Percentiles rank a stretch among this genome's conserved stretches.
These are phyloP conservation scores for Xanthorhoe spadicearia DNA, from an alignment of 2,888 invertebrate genomes.

Conservation along the genomic window DNA sequence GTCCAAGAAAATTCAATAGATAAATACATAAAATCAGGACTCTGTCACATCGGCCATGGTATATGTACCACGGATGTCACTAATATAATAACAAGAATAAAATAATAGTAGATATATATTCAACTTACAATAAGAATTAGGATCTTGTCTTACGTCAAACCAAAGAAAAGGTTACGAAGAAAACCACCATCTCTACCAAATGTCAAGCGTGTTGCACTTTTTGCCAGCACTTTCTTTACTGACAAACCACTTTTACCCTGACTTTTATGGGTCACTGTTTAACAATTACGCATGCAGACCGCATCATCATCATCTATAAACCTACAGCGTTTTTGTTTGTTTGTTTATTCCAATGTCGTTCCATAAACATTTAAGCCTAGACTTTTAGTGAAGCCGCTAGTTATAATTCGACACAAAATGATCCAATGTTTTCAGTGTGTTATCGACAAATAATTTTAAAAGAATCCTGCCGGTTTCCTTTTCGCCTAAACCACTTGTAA, in stretches of 20 bases:
- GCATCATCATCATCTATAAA: background rate
- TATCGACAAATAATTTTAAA: background rate
- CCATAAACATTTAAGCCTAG: no score
- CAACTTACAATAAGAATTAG: no score
- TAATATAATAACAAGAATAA: no score
- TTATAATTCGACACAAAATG: no score
- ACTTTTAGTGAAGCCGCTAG: no score
- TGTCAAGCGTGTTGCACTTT: background rate
- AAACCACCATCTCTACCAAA: background rate
- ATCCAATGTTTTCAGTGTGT: no score
- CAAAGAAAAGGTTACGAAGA: background rate
- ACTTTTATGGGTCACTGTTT: background rate
- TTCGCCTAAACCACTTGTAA: conserved; percentile 19
- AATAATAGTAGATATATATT: no score
- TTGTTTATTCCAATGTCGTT: background rate
- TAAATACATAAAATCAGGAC: no score
- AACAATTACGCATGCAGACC: background rate
- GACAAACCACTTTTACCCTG: background rate
- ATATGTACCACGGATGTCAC: no score
- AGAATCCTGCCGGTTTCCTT: background rate
- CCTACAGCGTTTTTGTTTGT: background rate
- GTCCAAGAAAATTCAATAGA: no score
- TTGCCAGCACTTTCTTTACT: conserved; percentile 3
- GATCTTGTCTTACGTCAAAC: no score
- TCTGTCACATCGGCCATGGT: no score